Evolutionary conservation across 1,140 invertebrate species (phyloP).

Genomic region (Mercenaria mercenaria): DNA sequence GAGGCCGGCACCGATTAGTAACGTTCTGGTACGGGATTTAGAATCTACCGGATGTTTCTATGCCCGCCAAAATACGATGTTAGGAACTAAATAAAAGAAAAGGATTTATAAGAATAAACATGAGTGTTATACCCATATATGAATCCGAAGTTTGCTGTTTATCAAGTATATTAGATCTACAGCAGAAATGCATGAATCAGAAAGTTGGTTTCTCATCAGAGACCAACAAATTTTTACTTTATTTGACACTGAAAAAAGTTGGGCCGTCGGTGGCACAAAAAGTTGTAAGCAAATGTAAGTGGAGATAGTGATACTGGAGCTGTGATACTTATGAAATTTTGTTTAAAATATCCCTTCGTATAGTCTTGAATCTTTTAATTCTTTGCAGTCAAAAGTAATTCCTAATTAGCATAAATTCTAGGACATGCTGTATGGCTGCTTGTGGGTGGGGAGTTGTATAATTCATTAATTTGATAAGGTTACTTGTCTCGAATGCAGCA

Average conservation of each 20-base stretch:
- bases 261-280: constrained; percentile 80
- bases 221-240: constrained; percentile 80
- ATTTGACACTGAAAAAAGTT: constrained; percentile 79
- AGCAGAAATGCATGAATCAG: constrained; percentile 73
- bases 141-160: constrained; percentile 77
- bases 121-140: constrained; percentile 57
- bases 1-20: no score
- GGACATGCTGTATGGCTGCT: no score
- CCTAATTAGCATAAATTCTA: no score
- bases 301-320: no score
- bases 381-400: no score
- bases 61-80: constrained; percentile 28
- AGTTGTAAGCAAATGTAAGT: constrained; percentile 82
- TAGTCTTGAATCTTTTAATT: no score
- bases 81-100: not conserved
- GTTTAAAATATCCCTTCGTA: no score
- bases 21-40: not conserved
- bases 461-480: no score
- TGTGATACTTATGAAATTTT: no score
- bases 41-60: not conserved
- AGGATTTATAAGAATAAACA: not conserved
- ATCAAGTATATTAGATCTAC: constrained; percentile 77
- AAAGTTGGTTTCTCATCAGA: constrained; percentile 79
- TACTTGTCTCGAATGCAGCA: no score
- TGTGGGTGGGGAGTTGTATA: no score